Conservation (phyloP, 2,888 invertebrate genomes). For the Monopis laevigella region DNA sequence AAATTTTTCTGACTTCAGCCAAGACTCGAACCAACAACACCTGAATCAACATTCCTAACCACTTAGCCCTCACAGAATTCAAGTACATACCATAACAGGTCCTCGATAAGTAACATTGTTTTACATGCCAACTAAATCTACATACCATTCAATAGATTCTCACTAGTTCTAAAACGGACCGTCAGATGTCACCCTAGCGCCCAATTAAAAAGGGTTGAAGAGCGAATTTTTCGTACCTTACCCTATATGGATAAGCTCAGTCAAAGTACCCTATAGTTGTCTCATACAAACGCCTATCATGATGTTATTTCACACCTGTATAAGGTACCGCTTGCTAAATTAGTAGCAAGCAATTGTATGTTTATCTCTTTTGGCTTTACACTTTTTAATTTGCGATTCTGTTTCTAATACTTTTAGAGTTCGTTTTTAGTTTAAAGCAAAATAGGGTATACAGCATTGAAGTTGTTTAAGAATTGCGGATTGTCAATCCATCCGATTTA, state of each 20-base stretch:
- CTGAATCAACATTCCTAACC: too few relatives aligned
- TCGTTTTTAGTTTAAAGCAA: too few relatives aligned
- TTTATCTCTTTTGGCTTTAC: background rate
- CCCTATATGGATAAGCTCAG: constrained; percentile 49
- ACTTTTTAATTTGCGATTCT: background rate
- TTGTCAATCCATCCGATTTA: constrained; percentile 26
- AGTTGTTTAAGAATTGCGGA: too few relatives aligned
- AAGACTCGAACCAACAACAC: too few relatives aligned
- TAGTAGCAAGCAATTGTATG: constrained; percentile 55
- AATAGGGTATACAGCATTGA: too few relatives aligned
- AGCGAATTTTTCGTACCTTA: constrained; percentile 61
- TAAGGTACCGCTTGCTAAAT: constrained; percentile 60
- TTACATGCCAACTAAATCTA: constrained; percentile 24
- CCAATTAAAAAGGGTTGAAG: constrained; percentile 62
- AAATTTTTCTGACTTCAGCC: too few relatives aligned
- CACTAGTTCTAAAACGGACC: too few relatives aligned
- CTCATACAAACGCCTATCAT: constrained; percentile 67
- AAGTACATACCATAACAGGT: too few relatives aligned
- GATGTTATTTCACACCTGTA: constrained; percentile 57
- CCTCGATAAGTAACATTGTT: too few relatives aligned
- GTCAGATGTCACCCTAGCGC: constrained; percentile 17
- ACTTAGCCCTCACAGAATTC: too few relatives aligned
- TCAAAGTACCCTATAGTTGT: constrained; percentile 41
- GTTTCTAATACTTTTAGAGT: background rate
- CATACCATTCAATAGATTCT: background rate